Evolutionary conservation across 2,797 vertebrate species (phyloP), one percentile per base, ranked within the genome.

Genomic region (Enteromius treurensis): DNA sequence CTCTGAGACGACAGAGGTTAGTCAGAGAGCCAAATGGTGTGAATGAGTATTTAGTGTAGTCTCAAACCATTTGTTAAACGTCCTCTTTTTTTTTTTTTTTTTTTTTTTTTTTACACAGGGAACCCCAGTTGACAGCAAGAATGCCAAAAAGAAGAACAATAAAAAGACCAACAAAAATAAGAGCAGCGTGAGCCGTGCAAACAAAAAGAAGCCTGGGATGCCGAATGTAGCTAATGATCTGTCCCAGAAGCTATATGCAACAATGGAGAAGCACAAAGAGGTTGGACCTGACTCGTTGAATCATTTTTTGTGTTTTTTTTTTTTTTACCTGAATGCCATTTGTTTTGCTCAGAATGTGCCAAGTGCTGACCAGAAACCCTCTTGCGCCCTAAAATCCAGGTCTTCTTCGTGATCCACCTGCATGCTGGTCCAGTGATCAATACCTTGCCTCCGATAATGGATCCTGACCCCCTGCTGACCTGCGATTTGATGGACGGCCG

Each of bases 261-360:
- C 95, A 80, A 95, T 99, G 97, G 98, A 99, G 93, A 99, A 99
- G 91, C 98, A 99, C 92, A 99, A 99, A 92, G 98, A 99, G 97
- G 98, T 99, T 70, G 17, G 91, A 29, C 85, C 6, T 23, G 10
- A 17, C 14, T 26, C 32, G 14, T 32, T 42, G 0, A 37, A 19
- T 53, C 1, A 3, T 2, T 17, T 17, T n/a, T 1, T 53, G 3
- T 5, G 5, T 51, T 1, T 17, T 5, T 9, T 37, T 13, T 13
- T 10, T 7, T 71, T 53, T 13, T 26, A 60, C 26, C 23, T 71
- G 26, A 73, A 62, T 7, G 9, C 47, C 69, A 53, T 51, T 67
- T 49, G 19, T 67, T 7, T 21, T 6, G 2, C 65, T 62, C 34
- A 23, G 8, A 17, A 17, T n/a, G 14, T 49, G 29, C 3, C 10